Evolutionary conservation across 2,888 invertebrate genomes (phyloP).

Genomic region (Hypomecis punctinalis): DNA sequence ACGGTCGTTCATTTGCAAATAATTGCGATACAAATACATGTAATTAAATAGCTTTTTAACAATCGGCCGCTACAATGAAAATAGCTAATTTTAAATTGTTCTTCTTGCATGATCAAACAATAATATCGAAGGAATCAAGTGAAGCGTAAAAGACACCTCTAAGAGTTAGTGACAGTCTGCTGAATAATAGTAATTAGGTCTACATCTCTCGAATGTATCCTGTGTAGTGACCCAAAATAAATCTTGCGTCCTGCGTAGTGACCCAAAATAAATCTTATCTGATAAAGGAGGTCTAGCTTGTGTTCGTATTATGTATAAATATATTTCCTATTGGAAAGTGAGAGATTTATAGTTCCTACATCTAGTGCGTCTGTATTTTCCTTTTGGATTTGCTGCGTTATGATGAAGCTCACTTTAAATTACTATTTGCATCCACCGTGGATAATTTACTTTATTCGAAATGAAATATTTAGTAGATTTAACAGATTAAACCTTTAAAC

Average conservation of each 20-base stretch:
- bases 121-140: conserved; percentile 6
- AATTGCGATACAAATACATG: conserved; percentile 32
- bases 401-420: too few relatives aligned
- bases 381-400: too few relatives aligned
- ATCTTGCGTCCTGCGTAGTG: conserved; percentile 42
- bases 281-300: not conserved
- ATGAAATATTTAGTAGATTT: too few relatives aligned
- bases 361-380: too few relatives aligned
- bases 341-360: not conserved
- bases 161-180: conserved; percentile 14
- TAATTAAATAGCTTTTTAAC: conserved; percentile 14
- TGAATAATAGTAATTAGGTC: conserved; percentile 8
- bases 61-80: too few relatives aligned
- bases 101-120: conserved; percentile 1
- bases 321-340: not conserved
- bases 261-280: conserved; percentile 2
- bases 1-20: conserved; percentile 34
- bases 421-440: too few relatives aligned
- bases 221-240: conserved; percentile 4
- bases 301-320: not conserved
- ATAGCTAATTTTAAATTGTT: not conserved
- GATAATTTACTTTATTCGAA: too few relatives aligned
- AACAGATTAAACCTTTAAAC: too few relatives aligned
- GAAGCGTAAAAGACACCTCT: conserved; percentile 1
- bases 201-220: conserved; percentile 4